A percentile compares a stretch with the other conserved stretches of the same genome.
Evolutionary conservation across 2,888 invertebrate species (phyloP).

Genomic region (Helobdella robusta): DNA sequence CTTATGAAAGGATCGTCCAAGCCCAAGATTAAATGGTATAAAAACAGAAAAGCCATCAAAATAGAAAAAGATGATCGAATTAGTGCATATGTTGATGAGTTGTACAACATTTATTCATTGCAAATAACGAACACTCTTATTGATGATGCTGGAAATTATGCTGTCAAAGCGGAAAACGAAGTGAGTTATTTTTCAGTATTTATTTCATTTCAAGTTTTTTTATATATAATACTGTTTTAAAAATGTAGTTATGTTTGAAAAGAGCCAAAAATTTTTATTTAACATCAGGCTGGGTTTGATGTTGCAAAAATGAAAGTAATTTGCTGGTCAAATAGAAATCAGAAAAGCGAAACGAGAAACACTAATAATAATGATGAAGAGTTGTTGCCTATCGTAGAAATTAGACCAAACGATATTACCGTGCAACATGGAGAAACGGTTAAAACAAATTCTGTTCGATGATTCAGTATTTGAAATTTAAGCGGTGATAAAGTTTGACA

Average conservation of each 20-base stretch:
- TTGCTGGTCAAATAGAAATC: not conserved
- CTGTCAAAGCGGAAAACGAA: constrained; percentile 21
- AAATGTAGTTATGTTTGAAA: not conserved
- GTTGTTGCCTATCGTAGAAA: constrained; percentile 16
- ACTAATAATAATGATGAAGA: constrained; percentile 4
- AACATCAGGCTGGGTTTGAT: not conserved
- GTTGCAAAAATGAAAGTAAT: constrained; percentile 18
- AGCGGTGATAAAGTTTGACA: too few species aligned
- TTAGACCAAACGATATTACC: constrained; percentile 25
- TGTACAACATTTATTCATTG: not conserved
- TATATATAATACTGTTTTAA: not conserved
- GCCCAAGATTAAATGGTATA: constrained; percentile 25
- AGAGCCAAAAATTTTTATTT: not conserved
- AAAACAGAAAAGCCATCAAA: constrained; percentile 19
- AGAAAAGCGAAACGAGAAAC: not conserved
- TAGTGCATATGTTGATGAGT: constrained; percentile 6
- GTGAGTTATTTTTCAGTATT: not conserved
- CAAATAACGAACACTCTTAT: not conserved
- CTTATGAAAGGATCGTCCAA: too few species aligned
- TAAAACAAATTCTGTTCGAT: not conserved
- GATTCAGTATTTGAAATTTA: too few species aligned
- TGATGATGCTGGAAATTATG: constrained; percentile 16
- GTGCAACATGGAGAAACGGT: constrained; percentile 30
- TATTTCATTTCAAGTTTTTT: not conserved
- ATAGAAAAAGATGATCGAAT: constrained; percentile 14